Conservation (phyloP, 2,797 vertebrate genomes). For the Diceros bicornis region DNA sequence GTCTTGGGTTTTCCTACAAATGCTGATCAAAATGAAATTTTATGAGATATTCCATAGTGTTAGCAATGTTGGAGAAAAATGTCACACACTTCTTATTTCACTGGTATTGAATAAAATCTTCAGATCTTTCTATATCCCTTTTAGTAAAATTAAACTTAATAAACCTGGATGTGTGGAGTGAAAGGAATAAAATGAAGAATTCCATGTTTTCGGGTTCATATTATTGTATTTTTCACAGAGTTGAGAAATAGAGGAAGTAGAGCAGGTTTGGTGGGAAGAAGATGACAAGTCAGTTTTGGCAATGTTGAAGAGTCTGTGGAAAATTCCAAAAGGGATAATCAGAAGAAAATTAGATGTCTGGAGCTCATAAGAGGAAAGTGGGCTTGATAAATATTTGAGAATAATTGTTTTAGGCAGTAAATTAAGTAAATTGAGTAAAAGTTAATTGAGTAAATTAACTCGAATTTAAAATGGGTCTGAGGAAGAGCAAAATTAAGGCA, state of each 20-base stretch:
- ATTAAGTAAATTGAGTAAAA: background rate
- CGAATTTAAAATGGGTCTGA: background rate
- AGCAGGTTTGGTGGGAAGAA: background rate
- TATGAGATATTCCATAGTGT: background rate
- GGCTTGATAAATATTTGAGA: background rate
- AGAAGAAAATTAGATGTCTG: background rate
- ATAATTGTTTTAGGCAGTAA: background rate
- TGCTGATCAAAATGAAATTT: background rate
- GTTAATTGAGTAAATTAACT: too few species aligned
- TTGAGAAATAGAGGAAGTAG: background rate
- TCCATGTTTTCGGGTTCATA: background rate
- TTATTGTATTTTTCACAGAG: background rate
- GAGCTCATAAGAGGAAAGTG: background rate
- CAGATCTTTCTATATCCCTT: background rate
- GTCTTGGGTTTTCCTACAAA: background rate
- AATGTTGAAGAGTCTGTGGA: background rate
- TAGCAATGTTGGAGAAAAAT: conserved; percentile 26
- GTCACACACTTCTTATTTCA: background rate
- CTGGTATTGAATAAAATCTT: background rate
- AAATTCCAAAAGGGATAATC: background rate
- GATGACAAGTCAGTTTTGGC: background rate
- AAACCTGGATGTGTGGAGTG: background rate
- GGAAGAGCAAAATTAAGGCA: conserved; percentile 4
- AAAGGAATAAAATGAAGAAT: background rate
- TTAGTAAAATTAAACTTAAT: background rate